These are phyloP conservation scores for Ganaspis sp. DNA, from an alignment of 1,140 invertebrate species.

Conservation along the genomic window DNA sequence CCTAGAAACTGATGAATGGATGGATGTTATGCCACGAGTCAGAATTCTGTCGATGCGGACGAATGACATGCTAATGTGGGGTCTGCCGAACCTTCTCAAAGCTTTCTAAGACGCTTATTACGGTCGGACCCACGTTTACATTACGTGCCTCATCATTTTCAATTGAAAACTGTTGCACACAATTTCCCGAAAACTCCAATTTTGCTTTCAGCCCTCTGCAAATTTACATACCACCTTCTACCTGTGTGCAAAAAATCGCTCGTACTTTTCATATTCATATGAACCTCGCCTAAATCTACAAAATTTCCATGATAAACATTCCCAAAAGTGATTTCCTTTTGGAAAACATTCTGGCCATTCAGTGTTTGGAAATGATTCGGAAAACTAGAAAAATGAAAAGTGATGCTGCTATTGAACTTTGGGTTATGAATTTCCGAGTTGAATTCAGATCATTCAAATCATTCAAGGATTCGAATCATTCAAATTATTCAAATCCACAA, in stretches of 20 bases:
- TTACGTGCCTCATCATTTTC: constrained; percentile 16
- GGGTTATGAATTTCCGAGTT: no score
- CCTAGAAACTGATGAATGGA: background rate
- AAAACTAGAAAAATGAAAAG: no score
- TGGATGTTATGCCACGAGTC: constrained; percentile 16
- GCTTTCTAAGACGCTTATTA: constrained; percentile 1
- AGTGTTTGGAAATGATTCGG: background rate
- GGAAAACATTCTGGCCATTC: background rate
- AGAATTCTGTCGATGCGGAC: background rate
- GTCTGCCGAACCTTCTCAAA: constrained; percentile 1
- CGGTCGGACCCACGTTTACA: constrained; percentile 11
- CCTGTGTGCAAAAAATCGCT: constrained; percentile 21
- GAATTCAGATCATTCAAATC: no score
- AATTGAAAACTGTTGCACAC: background rate
- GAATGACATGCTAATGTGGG: constrained; percentile 23
- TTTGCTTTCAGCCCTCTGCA: background rate
- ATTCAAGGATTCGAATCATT: no score
- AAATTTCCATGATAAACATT: constrained; percentile 10
- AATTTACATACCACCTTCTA: background rate
- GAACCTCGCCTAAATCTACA: background rate
- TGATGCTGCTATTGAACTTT: no score
- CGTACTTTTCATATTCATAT: background rate
- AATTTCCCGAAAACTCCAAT: background rate
- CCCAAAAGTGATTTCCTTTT: background rate
- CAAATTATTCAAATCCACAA: no score